Evolutionary conservation across 1,140 invertebrate genomes (phyloP).

Genomic region (Manduca sexta): DNA sequence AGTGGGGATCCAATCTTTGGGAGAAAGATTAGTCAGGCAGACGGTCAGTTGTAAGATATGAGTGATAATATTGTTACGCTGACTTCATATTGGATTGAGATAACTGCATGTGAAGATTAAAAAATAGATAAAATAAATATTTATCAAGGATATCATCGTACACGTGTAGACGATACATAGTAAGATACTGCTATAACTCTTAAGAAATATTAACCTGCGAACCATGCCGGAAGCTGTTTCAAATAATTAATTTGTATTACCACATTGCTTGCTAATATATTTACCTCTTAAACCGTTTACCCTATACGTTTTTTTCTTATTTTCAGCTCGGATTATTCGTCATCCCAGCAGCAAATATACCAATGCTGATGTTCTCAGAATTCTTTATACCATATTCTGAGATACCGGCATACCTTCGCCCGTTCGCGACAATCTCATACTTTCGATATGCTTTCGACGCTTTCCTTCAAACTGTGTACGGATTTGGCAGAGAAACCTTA

Average conservation of each 20-base stretch:
- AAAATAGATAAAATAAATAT: too few relatives aligned
- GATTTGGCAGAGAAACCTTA: slow-evolving; percentile 75
- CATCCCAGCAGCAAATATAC: slow-evolving; percentile 86
- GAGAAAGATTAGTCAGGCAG: too few relatives aligned
- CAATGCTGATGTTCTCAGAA: slow-evolving; percentile 88
- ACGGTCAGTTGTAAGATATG: too few relatives aligned
- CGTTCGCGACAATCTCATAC: slow-evolving; percentile 83
- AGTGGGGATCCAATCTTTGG: too few relatives aligned
- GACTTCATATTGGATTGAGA: too few relatives aligned
- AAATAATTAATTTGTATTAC: too few relatives aligned
- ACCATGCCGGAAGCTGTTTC: too few relatives aligned
- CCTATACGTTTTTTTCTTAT: slow-evolving; percentile 17
- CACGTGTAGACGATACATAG: not conserved
- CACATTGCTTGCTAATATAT: too few relatives aligned
- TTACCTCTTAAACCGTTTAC: too few relatives aligned
- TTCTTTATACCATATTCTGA: slow-evolving; percentile 89
- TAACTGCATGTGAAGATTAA: too few relatives aligned
- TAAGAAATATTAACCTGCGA: not conserved
- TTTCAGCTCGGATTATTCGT: slow-evolving; percentile 85
- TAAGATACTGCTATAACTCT: not conserved
- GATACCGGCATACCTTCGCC: slow-evolving; percentile 81
- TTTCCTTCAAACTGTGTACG: slow-evolving; percentile 83
- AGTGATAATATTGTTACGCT: too few relatives aligned
- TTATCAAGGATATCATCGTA: too few relatives aligned
- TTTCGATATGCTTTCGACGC: slow-evolving; percentile 89